Evolutionary conservation across 2,888 invertebrate species (phyloP), one percentile per base, ranked within the genome.

Genomic region (Aleiodes alternator): DNA sequence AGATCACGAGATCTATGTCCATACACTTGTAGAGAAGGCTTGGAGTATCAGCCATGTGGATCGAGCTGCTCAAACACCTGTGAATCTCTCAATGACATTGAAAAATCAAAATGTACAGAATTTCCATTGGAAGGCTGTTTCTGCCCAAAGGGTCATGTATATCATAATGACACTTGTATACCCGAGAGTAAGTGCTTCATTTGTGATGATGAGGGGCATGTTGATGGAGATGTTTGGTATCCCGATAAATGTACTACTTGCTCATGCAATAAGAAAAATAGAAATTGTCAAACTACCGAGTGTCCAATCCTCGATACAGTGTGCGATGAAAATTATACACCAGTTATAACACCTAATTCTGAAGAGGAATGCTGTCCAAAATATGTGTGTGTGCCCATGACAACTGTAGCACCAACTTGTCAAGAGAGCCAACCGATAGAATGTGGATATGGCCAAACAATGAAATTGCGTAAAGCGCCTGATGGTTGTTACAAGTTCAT

Each of bases 41-140:
- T 92, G 81, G 86, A 90, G 69, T 93, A 92, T 81, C 87, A 90
- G 57, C 85, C 92, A 0, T 94, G 94, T 80, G 91, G 93, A 64
- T 88, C 92, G 8, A 92, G 91, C 71, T 95, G 94, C 82, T 92
- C 92, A 53, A 89, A 91, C 61, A 94, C 94, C 0, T 95, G 95
- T 83, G 93, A 94, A 7, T 92, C 92, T 81, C 87, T 92, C 64
- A 91, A 92, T 61, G 88, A 90, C 11, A 86, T 91, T 4, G 81
- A 85, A 3, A 87, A 86, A 76, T 82, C 34, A 69, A 66, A 57
- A 1, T 94, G 94, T 78, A 84, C 87, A 34, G 87, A 88, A 4
- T 89, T 87, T 11, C 88, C 90, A 0, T 91, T 92, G 0, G 97
- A 96, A 84, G 97, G 96, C 1, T 97, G 97, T 89, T 96, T 94